phyloP scores from a whole-genome alignment of 2,113 vertebrate species.

The Odobenus rosmarus region DNA sequence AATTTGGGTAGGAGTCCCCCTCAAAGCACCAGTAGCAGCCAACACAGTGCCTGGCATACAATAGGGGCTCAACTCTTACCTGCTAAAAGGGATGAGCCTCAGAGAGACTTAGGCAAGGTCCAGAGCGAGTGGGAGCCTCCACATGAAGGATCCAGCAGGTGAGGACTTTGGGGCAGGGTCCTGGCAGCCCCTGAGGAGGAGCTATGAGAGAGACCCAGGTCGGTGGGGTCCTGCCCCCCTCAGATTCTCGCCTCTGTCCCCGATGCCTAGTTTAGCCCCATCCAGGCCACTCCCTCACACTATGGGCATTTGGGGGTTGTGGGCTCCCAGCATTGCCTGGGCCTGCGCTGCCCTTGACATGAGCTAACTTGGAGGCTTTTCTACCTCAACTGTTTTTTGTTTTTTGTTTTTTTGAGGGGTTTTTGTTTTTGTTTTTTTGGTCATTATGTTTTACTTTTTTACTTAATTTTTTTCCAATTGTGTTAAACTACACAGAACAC shows the following conservation, averaged over 20 bases:
- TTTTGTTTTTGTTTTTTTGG: neutral
- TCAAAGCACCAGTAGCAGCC: neutral
- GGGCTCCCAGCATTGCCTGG: neutral
- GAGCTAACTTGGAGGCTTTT: neutral
- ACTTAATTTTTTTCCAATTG: neutral
- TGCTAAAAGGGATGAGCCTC: neutral
- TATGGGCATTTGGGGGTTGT: too few species aligned
- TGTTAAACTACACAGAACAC: neutral
- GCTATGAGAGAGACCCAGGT: neutral
- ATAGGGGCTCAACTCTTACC: neutral
- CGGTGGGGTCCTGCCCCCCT: neutral
- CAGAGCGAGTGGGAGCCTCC: neutral
- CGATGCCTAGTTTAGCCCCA: too few species aligned
- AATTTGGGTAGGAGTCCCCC: too few species aligned
- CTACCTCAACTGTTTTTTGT: neutral
- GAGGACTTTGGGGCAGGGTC: neutral
- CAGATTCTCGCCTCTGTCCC: neutral
- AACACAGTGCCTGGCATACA: neutral
- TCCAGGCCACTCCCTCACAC: neutral
- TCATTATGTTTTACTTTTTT: neutral
- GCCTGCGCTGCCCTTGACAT: neutral
- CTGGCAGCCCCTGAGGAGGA: neutral
- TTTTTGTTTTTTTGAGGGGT: neutral
- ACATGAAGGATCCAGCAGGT: neutral
- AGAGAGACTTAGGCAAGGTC: neutral